Conservation (phyloP, 2,888 invertebrate species). For the Melipona beecheii region DNA sequence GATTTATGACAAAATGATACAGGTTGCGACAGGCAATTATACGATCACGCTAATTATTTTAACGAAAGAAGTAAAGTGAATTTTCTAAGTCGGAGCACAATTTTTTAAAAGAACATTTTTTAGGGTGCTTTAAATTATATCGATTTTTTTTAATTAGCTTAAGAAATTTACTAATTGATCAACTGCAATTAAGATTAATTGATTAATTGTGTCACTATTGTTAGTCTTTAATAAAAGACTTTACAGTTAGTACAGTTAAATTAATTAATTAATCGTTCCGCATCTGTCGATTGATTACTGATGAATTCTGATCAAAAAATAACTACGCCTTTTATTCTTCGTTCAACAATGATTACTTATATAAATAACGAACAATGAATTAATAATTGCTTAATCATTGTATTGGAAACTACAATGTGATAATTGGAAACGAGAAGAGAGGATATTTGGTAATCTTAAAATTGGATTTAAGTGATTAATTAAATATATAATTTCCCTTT, state of each 20-base stretch:
- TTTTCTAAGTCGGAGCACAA: slow-evolving; percentile 54
- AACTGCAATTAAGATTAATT: slow-evolving; percentile 15
- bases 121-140: slow-evolving; percentile 44
- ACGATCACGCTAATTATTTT: slow-evolving; percentile 9
- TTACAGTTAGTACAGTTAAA: slow-evolving; percentile 38
- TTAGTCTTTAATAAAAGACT: slow-evolving; percentile 47
- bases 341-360: slow-evolving; percentile 13
- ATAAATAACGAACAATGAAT: slow-evolving; percentile 34
- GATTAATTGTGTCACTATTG: slow-evolving; percentile 42
- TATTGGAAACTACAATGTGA: not conserved
- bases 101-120: slow-evolving; percentile 29
- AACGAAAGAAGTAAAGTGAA: not conserved
- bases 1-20: slow-evolving; percentile 23
- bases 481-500: not conserved
- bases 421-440: not conserved
- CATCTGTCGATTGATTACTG: slow-evolving; percentile 27
- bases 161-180: slow-evolving; percentile 29
- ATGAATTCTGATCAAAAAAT: not conserved
- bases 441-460: not conserved
- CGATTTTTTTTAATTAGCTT: slow-evolving; percentile 32
- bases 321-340: not conserved
- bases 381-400: not conserved
- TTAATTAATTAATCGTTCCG: slow-evolving; percentile 39
- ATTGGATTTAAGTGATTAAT: not conserved
- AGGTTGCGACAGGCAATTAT: not conserved